phyloP scores from a whole-genome alignment of 2,797 vertebrate genomes.

The Nannoperca obscura region DNA sequence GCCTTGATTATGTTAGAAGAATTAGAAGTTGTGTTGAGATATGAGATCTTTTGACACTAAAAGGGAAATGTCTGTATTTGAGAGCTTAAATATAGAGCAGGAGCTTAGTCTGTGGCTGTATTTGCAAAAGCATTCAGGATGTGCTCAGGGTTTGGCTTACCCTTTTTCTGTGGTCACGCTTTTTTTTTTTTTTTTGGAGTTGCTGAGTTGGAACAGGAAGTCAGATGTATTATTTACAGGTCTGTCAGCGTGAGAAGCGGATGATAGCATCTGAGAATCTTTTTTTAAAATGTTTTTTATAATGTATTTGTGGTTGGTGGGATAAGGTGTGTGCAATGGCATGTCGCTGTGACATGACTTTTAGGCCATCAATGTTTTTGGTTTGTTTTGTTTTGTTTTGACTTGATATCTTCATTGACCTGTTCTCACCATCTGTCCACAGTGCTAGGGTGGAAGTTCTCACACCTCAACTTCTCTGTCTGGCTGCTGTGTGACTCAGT shows the following conservation, averaged over 20 bases:
- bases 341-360: background rate
- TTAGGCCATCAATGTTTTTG: constrained; percentile 1
- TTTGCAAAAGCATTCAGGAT: constrained; percentile 52
- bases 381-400: constrained; percentile 40
- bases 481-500: constrained; percentile 65
- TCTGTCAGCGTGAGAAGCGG: constrained; percentile 67
- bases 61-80: constrained; percentile 19
- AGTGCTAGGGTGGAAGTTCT: constrained; percentile 58
- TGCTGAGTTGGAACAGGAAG: constrained; percentile 80
- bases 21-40: background rate
- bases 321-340: constrained; percentile 5
- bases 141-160: constrained; percentile 42
- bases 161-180: constrained; percentile 64
- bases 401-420: constrained; percentile 35
- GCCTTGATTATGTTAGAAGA: background rate
- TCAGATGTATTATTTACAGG: constrained; percentile 73
- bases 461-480: constrained; percentile 69
- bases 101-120: constrained; percentile 42
- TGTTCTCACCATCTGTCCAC: constrained; percentile 43
- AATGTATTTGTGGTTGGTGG: constrained; percentile 27
- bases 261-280: constrained; percentile 33
- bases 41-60: background rate
- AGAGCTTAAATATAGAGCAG: constrained; percentile 53
- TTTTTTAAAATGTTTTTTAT: background rate
- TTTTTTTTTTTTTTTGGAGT: constrained; percentile 66